Conservation (phyloP, 2,888 invertebrate genomes). For the Nomada fucata region DNA sequence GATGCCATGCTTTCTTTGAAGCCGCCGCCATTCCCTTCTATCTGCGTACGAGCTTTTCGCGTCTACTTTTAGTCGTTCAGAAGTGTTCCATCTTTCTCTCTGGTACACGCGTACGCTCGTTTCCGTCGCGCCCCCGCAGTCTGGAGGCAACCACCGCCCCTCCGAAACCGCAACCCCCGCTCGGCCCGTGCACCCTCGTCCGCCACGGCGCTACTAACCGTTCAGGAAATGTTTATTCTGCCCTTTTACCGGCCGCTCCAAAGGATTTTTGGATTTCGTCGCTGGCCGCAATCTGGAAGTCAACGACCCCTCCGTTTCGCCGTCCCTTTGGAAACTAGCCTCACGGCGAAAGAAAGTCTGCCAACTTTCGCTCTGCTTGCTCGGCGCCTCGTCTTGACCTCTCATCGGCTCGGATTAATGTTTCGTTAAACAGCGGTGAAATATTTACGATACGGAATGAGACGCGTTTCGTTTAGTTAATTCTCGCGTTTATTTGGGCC, state of each 20-base stretch:
- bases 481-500: not conserved
- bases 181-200: slow-evolving; percentile 65
- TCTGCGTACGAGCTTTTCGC: slow-evolving; percentile 53
- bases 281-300: slow-evolving; percentile 61
- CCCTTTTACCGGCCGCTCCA: slow-evolving; percentile 72
- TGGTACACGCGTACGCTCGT: slow-evolving; percentile 43
- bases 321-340: not conserved
- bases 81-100: slow-evolving; percentile 61
- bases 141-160: slow-evolving; percentile 74
- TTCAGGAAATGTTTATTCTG: slow-evolving; percentile 81
- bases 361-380: slow-evolving; percentile 1
- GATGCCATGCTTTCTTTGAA: slow-evolving; percentile 56
- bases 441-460: no score
- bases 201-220: slow-evolving; percentile 77
- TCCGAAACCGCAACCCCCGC: slow-evolving; percentile 79
- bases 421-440: no score
- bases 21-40: slow-evolving; percentile 42
- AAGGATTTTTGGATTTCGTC: slow-evolving; percentile 78
- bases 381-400: not conserved
- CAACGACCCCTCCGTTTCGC: slow-evolving; percentile 50
- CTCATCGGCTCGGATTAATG: no score
- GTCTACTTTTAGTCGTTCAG: slow-evolving; percentile 71
- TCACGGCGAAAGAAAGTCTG: not conserved
- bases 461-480: not conserved
- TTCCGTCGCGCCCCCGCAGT: slow-evolving; percentile 69